Base-by-base conservation (phyloP, 2,888 invertebrate genomes). In the Epinotia ramella region DNA sequence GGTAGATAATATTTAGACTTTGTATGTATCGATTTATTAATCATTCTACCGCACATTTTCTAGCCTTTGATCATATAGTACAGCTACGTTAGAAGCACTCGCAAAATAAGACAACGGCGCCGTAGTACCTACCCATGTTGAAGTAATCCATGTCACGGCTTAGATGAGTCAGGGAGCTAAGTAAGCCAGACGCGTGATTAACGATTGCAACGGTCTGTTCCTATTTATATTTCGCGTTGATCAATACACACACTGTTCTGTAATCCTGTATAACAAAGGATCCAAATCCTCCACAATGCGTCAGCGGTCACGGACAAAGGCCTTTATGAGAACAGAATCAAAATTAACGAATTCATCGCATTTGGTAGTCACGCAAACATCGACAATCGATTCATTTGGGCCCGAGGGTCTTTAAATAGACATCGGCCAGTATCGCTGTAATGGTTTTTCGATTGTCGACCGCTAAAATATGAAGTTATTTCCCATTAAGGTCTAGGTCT, bases 391-490 rank as follows among this genome's bases (percentile, higher is more conserved):
- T 87, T 87, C 86, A 85, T 87, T 87, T 87, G 73, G 81, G 78
- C 71, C 79, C 76, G 78, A 87, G 87, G 84, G 84, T 88, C 85
- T 86, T 88, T 86, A 89, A 91, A 91, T 90, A 90, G 89, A 88
- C 88, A 91, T 91, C 88, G 86, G 82, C 77, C 81, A 81, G 81
- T 79, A 82, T 80, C 80, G 81, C 77, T 78, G 78, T 84, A 90
- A 93, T 91, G 85, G 88, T 85, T 89, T 89, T 89, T 86, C 88
- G 87, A 90, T 92, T 86, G 88, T 87, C 84, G 81, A 81, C 81
- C 81, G 78, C 77, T 82, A 81, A 81, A 81, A 82, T 87, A 84
- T 87, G 86, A 84, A 84, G 81, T 81, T 64, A 49, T 62, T 44
- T 49, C 33, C 13, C 68, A 49, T 73, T 73, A 65, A 73, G 57